Base-by-base conservation (phyloP, 2,888 invertebrate species). In the Cerastis leucographa region DNA sequence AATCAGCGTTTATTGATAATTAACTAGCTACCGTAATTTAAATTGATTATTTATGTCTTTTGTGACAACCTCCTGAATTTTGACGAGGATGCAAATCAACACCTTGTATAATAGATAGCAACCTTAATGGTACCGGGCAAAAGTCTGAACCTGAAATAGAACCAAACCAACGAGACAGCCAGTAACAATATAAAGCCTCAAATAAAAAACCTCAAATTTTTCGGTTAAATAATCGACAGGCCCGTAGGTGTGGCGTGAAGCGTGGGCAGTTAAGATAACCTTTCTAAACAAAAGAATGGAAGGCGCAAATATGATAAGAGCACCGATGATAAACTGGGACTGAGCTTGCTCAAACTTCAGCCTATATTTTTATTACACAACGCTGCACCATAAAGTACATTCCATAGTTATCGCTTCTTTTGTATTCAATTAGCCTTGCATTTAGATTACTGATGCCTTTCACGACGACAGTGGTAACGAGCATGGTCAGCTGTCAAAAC, bases 361-460 rank as follows among this genome's bases (percentile, higher is more conserved):
- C 83, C 88, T 80, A 88, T 80, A 85, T 87, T 85, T 78, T 69
- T 87, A 88, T 94, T 94, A 92, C 93, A 92, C 92, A 94, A 95
- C 89, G 85, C 85, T 87, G 89, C 89, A 80, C 91, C 90, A 92
- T 93, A 95, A 94, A 96, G 93, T 93, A 94, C 95, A 96, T 95
- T 95, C 95, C 94, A 88, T 90, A 88, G 93, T 94, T 95, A 95
- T 96, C 95, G 91, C 92, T 92, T 92, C 96, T 95, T 96, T 96
- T 96, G 96, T 96, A 95, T 95, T 96, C 96, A 96, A 96, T 96
- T 96, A 96, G 96, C 96, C 94, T 95, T 96, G 96, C 94, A 94
- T 96, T 96, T 94, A 93, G 95, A 94, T 95, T 94, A 94, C 94
- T 89, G 95, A 94, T 95, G 94, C 96, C 96, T 95, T 96, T 96